Percentiles rank a stretch among this genome's conserved stretches.
Conservation (phyloP, 1,140 invertebrate genomes). For the Hylaeus volcanicus region DNA sequence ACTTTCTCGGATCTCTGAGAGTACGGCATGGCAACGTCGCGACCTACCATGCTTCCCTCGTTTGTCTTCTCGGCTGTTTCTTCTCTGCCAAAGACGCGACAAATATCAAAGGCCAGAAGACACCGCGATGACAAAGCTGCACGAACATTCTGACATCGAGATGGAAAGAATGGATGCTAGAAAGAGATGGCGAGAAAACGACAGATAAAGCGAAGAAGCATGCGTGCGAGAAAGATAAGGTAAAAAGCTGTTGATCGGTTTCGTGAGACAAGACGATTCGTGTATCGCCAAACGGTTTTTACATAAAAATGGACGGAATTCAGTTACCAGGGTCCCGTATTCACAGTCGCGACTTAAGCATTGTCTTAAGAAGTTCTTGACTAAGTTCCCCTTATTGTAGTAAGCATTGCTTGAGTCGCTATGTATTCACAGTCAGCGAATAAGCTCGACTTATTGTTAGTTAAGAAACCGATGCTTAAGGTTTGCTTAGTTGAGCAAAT, state of each 20-base stretch:
- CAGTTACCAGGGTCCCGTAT: background rate
- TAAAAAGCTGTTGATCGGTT: constrained; percentile 28
- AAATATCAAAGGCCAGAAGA: constrained; percentile 54
- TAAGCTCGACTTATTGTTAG: no score
- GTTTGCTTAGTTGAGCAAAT: no score
- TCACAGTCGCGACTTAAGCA: no score
- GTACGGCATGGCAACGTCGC: constrained; percentile 73
- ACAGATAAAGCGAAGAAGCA: constrained; percentile 31
- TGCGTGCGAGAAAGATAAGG: constrained; percentile 14
- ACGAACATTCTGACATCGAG: constrained; percentile 29
- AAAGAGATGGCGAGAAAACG: background rate
- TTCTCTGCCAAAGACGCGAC: constrained; percentile 53
- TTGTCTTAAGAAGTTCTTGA: no score
- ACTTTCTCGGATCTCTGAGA: constrained; percentile 56
- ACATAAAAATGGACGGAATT: background rate
- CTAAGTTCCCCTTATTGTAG: no score
- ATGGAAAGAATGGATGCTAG: constrained; percentile 9
- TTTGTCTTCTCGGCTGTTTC: constrained; percentile 45
- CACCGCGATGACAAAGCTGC: constrained; percentile 38
- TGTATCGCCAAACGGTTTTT: background rate
- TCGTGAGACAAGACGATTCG: background rate
- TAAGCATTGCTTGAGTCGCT: no score
- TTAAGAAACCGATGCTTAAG: no score
- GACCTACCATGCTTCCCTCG: constrained; percentile 52
- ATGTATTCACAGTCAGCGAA: no score